These are phyloP conservation scores for Hofmannophila pseudospretella DNA, from an alignment of 2,888 invertebrate species.

Conservation along the genomic window DNA sequence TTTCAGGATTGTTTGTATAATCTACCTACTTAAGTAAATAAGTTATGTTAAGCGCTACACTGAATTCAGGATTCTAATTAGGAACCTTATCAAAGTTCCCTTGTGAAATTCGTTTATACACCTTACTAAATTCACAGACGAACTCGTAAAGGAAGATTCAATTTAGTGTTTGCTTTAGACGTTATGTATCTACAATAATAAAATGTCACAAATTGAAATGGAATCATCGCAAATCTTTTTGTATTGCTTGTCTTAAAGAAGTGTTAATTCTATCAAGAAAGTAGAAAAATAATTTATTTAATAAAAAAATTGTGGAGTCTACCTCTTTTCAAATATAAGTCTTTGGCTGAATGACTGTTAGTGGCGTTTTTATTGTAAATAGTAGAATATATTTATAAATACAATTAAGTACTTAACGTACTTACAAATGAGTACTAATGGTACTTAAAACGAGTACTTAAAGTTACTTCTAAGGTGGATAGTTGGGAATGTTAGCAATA, in stretches of 20 bases:
- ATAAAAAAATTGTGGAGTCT: not conserved
- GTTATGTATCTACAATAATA: too few species aligned
- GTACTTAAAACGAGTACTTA: conserved; percentile 3
- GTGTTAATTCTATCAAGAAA: not conserved
- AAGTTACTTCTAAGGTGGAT: conserved; percentile 36
- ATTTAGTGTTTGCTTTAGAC: too few species aligned
- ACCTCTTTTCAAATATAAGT: conserved; percentile 11
- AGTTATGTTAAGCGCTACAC: too few species aligned
- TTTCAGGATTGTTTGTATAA: too few species aligned
- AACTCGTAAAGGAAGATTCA: too few species aligned
- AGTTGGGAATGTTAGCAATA: conserved; percentile 68
- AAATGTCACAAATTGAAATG: too few species aligned
- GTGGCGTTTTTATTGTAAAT: conserved; percentile 60
- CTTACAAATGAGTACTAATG: conserved; percentile 13
- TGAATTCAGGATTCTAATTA: too few species aligned
- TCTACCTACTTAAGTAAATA: too few species aligned
- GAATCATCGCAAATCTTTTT: too few species aligned
- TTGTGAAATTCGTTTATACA: too few species aligned
- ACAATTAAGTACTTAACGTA: conserved; percentile 32
- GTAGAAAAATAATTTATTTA: not conserved
- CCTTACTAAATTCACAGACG: too few species aligned
- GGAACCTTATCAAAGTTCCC: too few species aligned
- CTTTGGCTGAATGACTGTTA: conserved; percentile 62
- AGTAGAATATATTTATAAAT: conserved; percentile 68
- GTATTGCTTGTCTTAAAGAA: not conserved